These are phyloP conservation scores for Brachionus paranguensis DNA, from an alignment of 1,140 invertebrate genomes.

Conservation along the genomic window DNA sequence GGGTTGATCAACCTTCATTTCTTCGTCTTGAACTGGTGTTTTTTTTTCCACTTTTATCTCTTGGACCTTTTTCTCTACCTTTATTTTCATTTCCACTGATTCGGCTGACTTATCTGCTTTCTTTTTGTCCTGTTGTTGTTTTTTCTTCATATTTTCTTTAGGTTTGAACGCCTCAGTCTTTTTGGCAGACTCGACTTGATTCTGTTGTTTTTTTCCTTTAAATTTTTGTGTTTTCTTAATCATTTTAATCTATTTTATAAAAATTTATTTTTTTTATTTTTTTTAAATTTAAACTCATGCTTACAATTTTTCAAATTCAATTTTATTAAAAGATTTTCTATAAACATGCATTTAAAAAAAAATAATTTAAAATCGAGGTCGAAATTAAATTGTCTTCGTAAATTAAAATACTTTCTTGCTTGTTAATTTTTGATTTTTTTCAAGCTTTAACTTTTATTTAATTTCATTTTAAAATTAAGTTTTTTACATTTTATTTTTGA, in stretches of 20 bases:
- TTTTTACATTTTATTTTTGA: too few relatives aligned
- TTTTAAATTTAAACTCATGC: neutral
- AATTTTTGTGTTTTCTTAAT: slow-evolving; percentile 2
- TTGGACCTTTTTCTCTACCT: neutral
- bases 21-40: neutral
- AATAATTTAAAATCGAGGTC: too few relatives aligned
- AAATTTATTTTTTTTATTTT: neutral
- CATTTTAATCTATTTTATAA: neutral
- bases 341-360: neutral
- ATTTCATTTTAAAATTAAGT: too few relatives aligned
- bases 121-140: neutral
- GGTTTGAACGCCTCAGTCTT: neutral
- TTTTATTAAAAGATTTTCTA: neutral
- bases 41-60: neutral
- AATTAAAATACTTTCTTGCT: too few relatives aligned
- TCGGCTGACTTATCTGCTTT: neutral
- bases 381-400: too few relatives aligned
- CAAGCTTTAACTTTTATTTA: too few relatives aligned
- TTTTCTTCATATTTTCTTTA: neutral
- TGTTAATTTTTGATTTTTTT: too few relatives aligned
- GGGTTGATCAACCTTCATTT: neutral
- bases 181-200: neutral
- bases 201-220: neutral
- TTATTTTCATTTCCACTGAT: neutral
- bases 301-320: neutral